phyloP scores from a whole-genome alignment of 2,113 vertebrate genomes.

The Scomber japonicus region DNA sequence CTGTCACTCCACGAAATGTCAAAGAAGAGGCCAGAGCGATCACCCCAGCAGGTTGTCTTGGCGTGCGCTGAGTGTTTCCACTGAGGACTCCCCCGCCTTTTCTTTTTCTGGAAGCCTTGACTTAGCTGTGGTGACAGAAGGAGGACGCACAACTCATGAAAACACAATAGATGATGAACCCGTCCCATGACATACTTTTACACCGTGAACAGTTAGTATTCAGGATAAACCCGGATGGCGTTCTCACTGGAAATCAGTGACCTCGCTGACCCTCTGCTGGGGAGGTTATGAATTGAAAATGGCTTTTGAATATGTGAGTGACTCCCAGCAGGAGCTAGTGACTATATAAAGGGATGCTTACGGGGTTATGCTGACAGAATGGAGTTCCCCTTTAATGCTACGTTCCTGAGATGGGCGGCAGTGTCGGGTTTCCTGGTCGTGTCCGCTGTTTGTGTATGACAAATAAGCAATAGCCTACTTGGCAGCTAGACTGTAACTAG shows the following conservation, averaged over 20 bases:
- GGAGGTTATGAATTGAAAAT: constrained; percentile 44
- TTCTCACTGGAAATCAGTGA: constrained; percentile 18
- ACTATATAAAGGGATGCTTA: constrained; percentile 35
- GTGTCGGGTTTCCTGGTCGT: constrained; percentile 52
- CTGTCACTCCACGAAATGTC: constrained; percentile 64
- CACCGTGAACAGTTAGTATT: neutral
- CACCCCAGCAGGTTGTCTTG: constrained; percentile 62
- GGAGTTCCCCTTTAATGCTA: constrained; percentile 39
- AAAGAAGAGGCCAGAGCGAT: constrained; percentile 20
- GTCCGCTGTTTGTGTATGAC: constrained; percentile 45
- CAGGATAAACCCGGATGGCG: neutral
- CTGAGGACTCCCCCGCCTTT: constrained; percentile 46
- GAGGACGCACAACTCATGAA: constrained; percentile 59
- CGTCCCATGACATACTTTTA: constrained; percentile 26
- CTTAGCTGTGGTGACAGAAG: constrained; percentile 64
- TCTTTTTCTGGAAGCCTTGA: constrained; percentile 49
- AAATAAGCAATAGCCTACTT: constrained; percentile 41
- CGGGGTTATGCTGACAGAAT: constrained; percentile 13
- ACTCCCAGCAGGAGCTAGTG: constrained; percentile 15
- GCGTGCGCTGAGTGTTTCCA: constrained; percentile 46
- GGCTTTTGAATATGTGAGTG: constrained; percentile 42
- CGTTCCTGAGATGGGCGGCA: neutral
- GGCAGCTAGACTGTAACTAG: constrained; percentile 37
- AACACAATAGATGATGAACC: constrained; percentile 58
- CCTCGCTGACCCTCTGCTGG: constrained; percentile 22